Base-by-base conservation (phyloP, 2,113 vertebrate genomes). In the Labrus mixtus region DNA sequence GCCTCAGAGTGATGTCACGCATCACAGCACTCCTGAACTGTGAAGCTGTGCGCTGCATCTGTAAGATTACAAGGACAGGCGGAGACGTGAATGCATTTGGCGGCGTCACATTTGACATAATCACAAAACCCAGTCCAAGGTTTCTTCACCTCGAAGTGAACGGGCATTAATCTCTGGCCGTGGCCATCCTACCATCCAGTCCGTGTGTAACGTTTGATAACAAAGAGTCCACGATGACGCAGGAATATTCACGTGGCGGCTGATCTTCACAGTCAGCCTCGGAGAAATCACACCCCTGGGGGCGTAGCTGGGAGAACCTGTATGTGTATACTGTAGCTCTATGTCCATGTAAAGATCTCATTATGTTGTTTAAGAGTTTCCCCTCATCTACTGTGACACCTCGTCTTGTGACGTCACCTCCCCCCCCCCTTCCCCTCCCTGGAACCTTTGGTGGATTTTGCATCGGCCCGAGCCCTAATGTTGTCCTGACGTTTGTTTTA, bases 401-500 rank as follows among this genome's bases (percentile, higher is more conserved):
- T 76, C 67, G 90, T 92, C 89, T 92, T 89, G 92, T 93, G 86
- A 90, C 48, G 19, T 86, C 84, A 79, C 71, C 68, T 33, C 70
- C 55, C 54, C 43, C 76, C 70, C 41, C 55, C 20, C 19, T n/a
- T 16, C 13, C 7, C 19, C 58, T 25, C 19, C 56, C 50, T 23
- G 20, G 56, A 78, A 76, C 51, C 64, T 80, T 81, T 78, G 89
- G 82, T 91, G 76, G 83, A 85, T 81, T 90, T 88, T 88, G 82
- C 90, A 88, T 91, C 70, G 10, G 48, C 63, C 83, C 33, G 7
- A 76, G 45, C 39, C 85, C 89, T 84, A 77, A 84, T 91, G 92
- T 91, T 91, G 84, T 90, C 90, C 87, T 82, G 77, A 81, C 68
- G 33, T 91, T 87, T 89, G 85, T 93, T 90, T 90, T 92, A 89